Conservation (phyloP, 37 sponge, comb jelly and placozoan species). For the Axinella damicornis region DNA sequence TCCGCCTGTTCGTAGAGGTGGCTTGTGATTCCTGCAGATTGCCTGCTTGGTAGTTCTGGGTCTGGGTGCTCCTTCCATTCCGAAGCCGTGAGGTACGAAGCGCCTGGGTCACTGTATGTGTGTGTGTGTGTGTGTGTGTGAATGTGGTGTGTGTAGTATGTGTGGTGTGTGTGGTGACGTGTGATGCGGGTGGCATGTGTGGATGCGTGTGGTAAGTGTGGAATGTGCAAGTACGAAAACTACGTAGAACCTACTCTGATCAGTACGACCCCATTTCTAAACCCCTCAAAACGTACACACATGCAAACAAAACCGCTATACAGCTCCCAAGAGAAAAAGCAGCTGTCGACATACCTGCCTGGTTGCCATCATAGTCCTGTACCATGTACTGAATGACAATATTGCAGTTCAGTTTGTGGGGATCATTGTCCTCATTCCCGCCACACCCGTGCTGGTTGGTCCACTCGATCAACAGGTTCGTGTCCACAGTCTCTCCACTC, state of each 20-base stretch:
- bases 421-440: conserved; percentile 89
- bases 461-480: conserved; percentile 87
- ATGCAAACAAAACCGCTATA: too few species aligned
- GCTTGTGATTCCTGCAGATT: conserved; percentile 18
- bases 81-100: conserved; percentile 20
- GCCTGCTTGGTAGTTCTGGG: conserved; percentile 66
- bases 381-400: conserved; percentile 98
- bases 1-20: conserved; percentile 34
- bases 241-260: too few species aligned
- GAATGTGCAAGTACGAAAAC: too few species aligned
- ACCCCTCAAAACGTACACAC: too few species aligned
- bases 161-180: too few species aligned
- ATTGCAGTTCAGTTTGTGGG: conserved; percentile 98
- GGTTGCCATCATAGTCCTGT: conserved; percentile 43
- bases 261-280: too few species aligned
- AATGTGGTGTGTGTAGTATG: too few species aligned
- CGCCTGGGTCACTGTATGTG: not conserved
- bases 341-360: too few species aligned
- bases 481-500: conserved; percentile 52
- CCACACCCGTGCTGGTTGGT: conserved; percentile 99
- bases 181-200: not conserved
- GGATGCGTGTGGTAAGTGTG: too few species aligned
- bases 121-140: not conserved
- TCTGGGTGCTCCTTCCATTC: conserved; percentile 85
- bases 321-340: too few species aligned